These are phyloP conservation scores for Erebia palarica DNA, from an alignment of 2,888 invertebrate species.

Conservation along the genomic window DNA sequence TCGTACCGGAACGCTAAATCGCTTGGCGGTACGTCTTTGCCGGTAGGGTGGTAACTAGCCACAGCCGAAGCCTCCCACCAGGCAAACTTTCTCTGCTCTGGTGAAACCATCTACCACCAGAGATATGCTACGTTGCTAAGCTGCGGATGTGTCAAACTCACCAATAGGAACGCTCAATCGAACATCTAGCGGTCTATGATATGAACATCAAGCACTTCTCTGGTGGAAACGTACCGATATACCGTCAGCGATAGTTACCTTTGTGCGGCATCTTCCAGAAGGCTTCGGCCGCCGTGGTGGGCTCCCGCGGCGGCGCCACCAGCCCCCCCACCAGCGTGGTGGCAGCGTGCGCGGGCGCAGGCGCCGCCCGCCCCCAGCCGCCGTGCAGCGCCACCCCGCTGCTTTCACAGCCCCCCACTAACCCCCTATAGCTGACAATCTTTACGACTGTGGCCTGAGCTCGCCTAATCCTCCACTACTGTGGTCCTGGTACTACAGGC, in stretches of 20 bases:
- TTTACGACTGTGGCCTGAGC: background rate
- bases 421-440: slow-evolving; percentile 39
- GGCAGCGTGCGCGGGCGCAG: slow-evolving; percentile 81
- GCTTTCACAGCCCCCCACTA: slow-evolving; percentile 51
- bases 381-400: slow-evolving; percentile 81
- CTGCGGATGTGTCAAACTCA: too few species aligned
- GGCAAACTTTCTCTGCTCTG: too few species aligned
- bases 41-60: too few species aligned
- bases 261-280: slow-evolving; percentile 95
- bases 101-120: too few species aligned
- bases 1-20: too few species aligned
- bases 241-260: slow-evolving; percentile 78
- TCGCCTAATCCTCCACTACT: background rate
- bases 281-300: slow-evolving; percentile 87
- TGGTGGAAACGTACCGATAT: background rate
- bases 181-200: too few species aligned
- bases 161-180: too few species aligned
- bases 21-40: too few species aligned
- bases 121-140: too few species aligned
- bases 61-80: too few species aligned
- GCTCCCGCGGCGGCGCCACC: slow-evolving; percentile 88
- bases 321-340: slow-evolving; percentile 85
- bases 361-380: slow-evolving; percentile 85
- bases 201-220: too few species aligned
- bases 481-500: background rate